Base-by-base conservation (phyloP, 2,797 vertebrate species). In the Peromyscus aztecus region DNA sequence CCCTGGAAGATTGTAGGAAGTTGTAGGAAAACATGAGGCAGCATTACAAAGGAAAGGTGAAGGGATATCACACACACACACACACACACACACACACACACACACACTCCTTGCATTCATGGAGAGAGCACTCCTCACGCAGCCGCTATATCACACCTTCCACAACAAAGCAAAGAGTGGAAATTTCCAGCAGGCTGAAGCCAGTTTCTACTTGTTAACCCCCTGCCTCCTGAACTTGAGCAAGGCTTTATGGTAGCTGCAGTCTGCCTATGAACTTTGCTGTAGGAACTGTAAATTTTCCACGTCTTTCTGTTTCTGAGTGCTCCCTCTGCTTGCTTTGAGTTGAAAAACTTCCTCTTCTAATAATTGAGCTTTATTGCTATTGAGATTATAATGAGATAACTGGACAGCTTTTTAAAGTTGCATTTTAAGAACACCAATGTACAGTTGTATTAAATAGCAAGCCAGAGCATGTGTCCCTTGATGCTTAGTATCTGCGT, bases 101-200 rank as follows among this genome's bases (percentile, higher is more conserved):
- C 21, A 77, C 14, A 43, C 2, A 49, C 10, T 6, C 61, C 17
- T 63, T 21, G 40, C 16, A 75, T n/a, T 67, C 52, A 43, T 16
- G 46, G 96, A 97, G 91, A 75, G 95, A 94, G 81, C 12, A 75
- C 57, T 96, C 71, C 37, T 73, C 21, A 21, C 2, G 2, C 71
- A 73, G 37, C 40, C 23, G 52, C 29, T 90, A 29, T 75, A 31
- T 40, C 82, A 93, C 90, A 94, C 97, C 85, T 98, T 98, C 97
- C 95, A 97, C 76, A 96, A 94, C 95, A 97, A 96, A 98, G 90
- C 91, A 95, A 6, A 27, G 93, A 94, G 95, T 98, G 98, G 98
- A 98, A 98, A 98, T 98, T 98, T 98, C 98, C 98, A 98, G 97
- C 96, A 95, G 93, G 95, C 94, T 90, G 95, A 95, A 95, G 98